Base-by-base conservation (phyloP, 2,113 vertebrate genomes). In the Patagioenas fasciata region DNA sequence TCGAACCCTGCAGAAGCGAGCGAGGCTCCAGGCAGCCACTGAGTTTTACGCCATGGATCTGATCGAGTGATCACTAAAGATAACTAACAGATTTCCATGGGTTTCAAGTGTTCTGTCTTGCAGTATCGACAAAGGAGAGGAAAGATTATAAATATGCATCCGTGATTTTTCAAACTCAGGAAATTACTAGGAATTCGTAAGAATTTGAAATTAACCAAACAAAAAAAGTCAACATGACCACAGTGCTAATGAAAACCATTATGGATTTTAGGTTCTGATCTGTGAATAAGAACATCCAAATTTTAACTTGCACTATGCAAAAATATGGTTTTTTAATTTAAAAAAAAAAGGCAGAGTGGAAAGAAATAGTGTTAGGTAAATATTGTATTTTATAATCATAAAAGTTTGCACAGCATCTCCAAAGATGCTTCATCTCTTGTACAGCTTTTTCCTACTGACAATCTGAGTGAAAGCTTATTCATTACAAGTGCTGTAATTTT, bases 281-380 rank as follows among this genome's bases (percentile, higher is more conserved):
- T 36, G 67, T 61, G 64, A 65, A 44, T 26, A 40, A 29, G 75
- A 75, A 65, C 79, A 82, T 73, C 54, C 56, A 80, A 70, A 69
- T 36, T 64, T 78, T 48, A 81, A 64, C 70, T n/a, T 79, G 38
- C 62, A 32, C 6, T 44, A 54, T 26, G 48, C 51, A 96, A 95
- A 95, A 93, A 66, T 19, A 56, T 9, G 24, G 17, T 29, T 42
- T 78, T 50, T 62, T 66, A 21, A 2, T 53, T 26, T 42, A 32
- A 38, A 78, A 61, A 38, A 78, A 61, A 47, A 83, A 34, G 48
- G 13, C 11, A 40, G 25, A 60, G 26, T 56, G 61, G 61, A 81
- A 93, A 84, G 61, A 93, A 89, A 86, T 15, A 7, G 15, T 38
- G 28, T 81, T 86, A 93, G 65, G 25, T n/a, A 96, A 91, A 72